Evolutionary conservation across 2,888 invertebrate species (phyloP).

Genomic region (Myopa testacea): DNA sequence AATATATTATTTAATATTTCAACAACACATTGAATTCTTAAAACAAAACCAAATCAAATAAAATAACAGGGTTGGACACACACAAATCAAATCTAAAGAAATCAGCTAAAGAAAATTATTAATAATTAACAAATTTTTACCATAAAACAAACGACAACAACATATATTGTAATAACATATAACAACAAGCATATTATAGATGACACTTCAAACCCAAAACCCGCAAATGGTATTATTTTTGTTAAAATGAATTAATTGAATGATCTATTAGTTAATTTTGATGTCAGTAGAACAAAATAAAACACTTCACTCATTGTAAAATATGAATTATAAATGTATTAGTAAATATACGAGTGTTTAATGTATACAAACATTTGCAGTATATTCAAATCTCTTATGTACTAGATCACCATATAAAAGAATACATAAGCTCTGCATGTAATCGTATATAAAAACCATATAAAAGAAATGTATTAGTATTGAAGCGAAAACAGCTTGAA

Average conservation of each 20-base stretch:
- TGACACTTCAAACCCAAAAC: not conserved
- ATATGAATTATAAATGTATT: conserved; percentile 17
- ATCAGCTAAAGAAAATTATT: conserved; percentile 31
- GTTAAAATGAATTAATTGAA: not conserved
- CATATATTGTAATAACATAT: conserved; percentile 47
- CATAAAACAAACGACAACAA: conserved; percentile 29
- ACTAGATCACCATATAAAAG: not conserved
- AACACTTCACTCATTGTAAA: not conserved
- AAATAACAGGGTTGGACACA: too few species aligned
- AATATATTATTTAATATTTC: too few species aligned
- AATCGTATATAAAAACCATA: conserved; percentile 40
- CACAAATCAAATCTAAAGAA: conserved; percentile 17
- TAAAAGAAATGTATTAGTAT: conserved; percentile 47
- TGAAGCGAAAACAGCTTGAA: conserved; percentile 42
- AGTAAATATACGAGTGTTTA: not conserved
- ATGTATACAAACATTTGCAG: not conserved
- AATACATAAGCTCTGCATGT: conserved; percentile 2
- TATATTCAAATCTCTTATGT: not conserved
- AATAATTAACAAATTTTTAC: conserved; percentile 41
- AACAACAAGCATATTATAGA: conserved; percentile 23
- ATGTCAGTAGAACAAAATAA: not conserved
- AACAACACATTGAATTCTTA: too few species aligned
- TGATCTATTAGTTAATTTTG: not conserved
- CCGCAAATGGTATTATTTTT: not conserved
- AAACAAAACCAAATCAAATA: too few species aligned